phyloP scores from a whole-genome alignment of 2,888 invertebrate genomes.

The Lasioglossum morio region DNA sequence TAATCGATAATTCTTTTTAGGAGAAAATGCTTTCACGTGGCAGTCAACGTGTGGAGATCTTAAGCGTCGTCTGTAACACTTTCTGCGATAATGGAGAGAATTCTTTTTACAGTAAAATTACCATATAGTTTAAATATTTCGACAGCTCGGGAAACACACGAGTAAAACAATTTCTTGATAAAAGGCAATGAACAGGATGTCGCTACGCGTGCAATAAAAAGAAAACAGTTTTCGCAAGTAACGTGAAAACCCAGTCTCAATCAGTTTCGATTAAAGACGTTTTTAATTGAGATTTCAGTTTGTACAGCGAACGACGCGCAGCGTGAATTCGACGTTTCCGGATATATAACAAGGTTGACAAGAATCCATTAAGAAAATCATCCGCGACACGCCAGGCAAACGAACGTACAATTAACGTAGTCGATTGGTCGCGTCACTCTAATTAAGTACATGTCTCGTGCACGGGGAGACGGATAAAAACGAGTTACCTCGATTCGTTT shows the following conservation, averaged over 20 bases:
- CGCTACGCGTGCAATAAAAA: not conserved
- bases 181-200: not conserved
- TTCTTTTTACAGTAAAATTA: not conserved
- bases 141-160: not conserved
- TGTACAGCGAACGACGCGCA: not conserved
- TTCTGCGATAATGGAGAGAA: not conserved
- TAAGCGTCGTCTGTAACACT: not conserved
- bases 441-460: not conserved
- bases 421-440: not conserved
- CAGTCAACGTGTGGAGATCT: not conserved
- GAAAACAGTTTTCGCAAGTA: too few species aligned
- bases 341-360: not conserved
- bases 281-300: not conserved
- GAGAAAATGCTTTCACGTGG: not conserved
- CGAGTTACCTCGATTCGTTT: not conserved
- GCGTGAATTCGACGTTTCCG: not conserved
- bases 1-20: not conserved
- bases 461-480: not conserved
- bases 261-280: not conserved
- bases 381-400: not conserved
- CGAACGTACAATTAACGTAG: slow-evolving; percentile 6
- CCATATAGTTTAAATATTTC: not conserved
- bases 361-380: not conserved
- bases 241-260: not conserved
- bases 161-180: not conserved